Conservation (phyloP, 2,888 invertebrate species). For the Bruchidius siliquastri region DNA sequence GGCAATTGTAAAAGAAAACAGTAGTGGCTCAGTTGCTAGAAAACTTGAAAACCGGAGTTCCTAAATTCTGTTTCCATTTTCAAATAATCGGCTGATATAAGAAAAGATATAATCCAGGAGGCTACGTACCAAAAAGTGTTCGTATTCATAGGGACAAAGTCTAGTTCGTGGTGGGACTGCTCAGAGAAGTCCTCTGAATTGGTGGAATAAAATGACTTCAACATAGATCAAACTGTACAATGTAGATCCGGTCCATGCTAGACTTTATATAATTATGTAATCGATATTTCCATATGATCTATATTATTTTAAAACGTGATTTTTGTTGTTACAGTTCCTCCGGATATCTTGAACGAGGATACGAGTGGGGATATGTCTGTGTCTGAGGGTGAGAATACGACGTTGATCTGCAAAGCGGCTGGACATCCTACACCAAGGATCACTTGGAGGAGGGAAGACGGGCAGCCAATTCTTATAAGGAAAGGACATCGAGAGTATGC, state of each 20-base stretch:
- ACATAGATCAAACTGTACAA: too few relatives aligned
- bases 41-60: background rate
- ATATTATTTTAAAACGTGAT: slow-evolving; percentile 2
- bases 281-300: too few relatives aligned
- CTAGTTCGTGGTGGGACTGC: too few relatives aligned
- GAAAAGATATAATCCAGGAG: too few relatives aligned
- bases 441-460: slow-evolving; percentile 59
- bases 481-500: slow-evolving; percentile 45
- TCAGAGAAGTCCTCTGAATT: too few relatives aligned
- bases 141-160: too few relatives aligned
- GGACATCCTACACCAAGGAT: slow-evolving; percentile 67
- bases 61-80: background rate
- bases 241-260: too few relatives aligned
- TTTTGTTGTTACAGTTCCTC: slow-evolving; percentile 61
- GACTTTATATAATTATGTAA: too few relatives aligned
- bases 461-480: slow-evolving; percentile 48
- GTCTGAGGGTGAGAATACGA: slow-evolving; percentile 69
- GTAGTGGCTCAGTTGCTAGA: background rate
- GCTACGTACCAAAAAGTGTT: too few relatives aligned
- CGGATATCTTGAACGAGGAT: slow-evolving; percentile 72
- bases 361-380: slow-evolving; percentile 72
- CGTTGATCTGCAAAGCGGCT: slow-evolving; percentile 67
- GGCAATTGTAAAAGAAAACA: background rate
- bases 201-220: too few relatives aligned
- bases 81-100: too few relatives aligned